phyloP scores from a whole-genome alignment of 2,113 vertebrate species.

The Tetrax tetrax region DNA sequence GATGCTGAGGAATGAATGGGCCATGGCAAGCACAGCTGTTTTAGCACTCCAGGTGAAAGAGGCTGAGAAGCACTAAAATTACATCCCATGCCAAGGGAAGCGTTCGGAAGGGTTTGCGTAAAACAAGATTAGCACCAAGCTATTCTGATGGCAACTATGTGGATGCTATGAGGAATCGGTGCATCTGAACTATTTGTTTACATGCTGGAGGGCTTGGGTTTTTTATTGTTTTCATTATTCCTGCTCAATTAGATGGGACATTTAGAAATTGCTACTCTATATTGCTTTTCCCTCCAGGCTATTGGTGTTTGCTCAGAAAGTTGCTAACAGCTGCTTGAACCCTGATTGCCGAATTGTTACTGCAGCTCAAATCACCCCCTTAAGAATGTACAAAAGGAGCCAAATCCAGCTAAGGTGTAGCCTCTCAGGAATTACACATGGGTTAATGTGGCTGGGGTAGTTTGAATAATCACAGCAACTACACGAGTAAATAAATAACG shows the following conservation, averaged over 20 bases:
- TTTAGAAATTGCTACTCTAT: conserved; percentile 50
- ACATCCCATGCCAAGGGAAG: not conserved
- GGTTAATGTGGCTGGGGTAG: not conserved
- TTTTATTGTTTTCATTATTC: conserved; percentile 33
- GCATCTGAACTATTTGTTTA: conserved; percentile 46
- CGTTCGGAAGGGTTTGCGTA: not conserved
- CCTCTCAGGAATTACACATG: not conserved
- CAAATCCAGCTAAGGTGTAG: not conserved
- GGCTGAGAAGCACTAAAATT: not conserved
- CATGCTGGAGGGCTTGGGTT: conserved; percentile 28
- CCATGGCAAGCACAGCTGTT: not conserved
- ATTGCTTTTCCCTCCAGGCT: conserved; percentile 48
- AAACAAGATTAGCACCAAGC: not conserved
- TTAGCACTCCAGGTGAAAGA: not conserved
- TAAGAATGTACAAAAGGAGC: conserved; percentile 21
- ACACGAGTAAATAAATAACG: conserved; percentile 1
- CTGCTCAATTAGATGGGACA: conserved; percentile 64
- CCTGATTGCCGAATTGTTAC: not conserved
- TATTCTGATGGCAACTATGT: not conserved
- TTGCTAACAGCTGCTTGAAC: conserved; percentile 19
- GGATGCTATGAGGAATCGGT: not conserved
- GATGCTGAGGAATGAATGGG: not conserved
- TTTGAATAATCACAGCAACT: not conserved
- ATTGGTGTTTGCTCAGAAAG: not conserved
- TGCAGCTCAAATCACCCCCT: conserved; percentile 2